A percentile compares a stretch with the other conserved stretches of the same genome.
Evolutionary conservation across 2,888 invertebrate species (phyloP).

Genomic region (Polyommatus icarus): DNA sequence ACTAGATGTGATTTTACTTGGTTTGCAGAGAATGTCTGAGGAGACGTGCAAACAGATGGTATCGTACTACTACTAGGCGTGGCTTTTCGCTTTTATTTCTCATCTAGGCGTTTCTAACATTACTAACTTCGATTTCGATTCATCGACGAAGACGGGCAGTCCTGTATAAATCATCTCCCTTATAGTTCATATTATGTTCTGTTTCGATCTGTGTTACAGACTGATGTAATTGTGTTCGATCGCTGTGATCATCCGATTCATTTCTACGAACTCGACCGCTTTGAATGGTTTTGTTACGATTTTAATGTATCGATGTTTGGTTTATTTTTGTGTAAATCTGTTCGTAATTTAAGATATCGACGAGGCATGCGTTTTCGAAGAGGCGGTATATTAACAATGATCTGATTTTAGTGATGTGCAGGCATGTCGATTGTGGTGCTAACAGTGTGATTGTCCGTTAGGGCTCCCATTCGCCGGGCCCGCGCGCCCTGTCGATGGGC

Average conservation of each 20-base stretch:
- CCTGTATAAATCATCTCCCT: constrained; percentile 48
- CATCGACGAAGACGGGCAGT: constrained; percentile 52
- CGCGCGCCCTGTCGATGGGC: constrained; percentile 94
- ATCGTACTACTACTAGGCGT: constrained; percentile 79
- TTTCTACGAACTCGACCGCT: constrained; percentile 51
- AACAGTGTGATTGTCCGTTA: constrained; percentile 82
- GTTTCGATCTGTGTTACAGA: constrained; percentile 69
- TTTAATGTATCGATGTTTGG: constrained; percentile 47
- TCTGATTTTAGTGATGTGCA: constrained; percentile 58
- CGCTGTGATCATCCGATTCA: constrained; percentile 63
- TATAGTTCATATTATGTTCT: constrained; percentile 64
- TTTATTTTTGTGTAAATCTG: constrained; percentile 40
- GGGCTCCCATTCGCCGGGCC: constrained; percentile 96
- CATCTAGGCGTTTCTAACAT: constrained; percentile 74
- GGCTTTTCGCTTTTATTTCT: constrained; percentile 77
- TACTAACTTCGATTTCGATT: constrained; percentile 62
- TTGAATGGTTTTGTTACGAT: constrained; percentile 67
- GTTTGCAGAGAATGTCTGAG: constrained; percentile 91
- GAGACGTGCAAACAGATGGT: constrained; percentile 92
- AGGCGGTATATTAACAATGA: constrained; percentile 58
- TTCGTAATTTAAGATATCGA: constrained; percentile 36
- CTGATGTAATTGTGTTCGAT: constrained; percentile 66
- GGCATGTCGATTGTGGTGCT: constrained; percentile 81
- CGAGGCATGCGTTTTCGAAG: constrained; percentile 55
- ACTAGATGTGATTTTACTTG: constrained; percentile 76